Base-by-base conservation (phyloP, 2,888 invertebrate genomes). In the Lycophotia porphyrea region DNA sequence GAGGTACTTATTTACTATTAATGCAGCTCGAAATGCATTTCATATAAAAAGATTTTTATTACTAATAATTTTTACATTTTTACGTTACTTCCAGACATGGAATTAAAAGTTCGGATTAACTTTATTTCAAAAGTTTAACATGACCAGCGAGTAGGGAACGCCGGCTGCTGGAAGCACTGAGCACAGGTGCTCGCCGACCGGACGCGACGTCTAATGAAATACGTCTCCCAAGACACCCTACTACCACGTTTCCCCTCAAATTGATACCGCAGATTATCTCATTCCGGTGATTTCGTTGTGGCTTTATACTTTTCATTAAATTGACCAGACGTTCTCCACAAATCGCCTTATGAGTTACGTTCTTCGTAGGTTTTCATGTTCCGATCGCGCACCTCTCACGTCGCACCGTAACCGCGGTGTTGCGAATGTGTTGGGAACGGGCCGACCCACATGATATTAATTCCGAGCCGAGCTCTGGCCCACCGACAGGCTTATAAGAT, bases 401-500 rank as follows among this genome's bases (percentile, higher is more conserved):
- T 63, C 64, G 66, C 44, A 63, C 71, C 42, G 39, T 61, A 74
- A 78, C 60, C 21, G 69, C 71, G 74, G 66, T 63, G 79, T 77
- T 71, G 74, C 79, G 79, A 80, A 82, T 79, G 79, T 81, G 78
- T 74, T 68, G 36, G 76, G 39, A 42, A 84, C 89, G 90, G 91
- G 88, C 88, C 91, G 90, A 89, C 92, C 91, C 91, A 91, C 91
- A 92, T 90, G 91, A 93, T 94, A 95, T 95, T 95, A 94, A 95
- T 95, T 95, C 93, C 91, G 88, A 89, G 88, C 91, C 90, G 91
- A 93, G 93, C 93, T 94, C 93, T 91, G 93, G 93, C 92, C 93
- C 92, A 94, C 93, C 94, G 93, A 94, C 94, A 94, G 93, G 95
- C 94, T 94, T 95, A 95, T 94, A 94, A 95, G 95, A 96, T 96